phyloP scores from a whole-genome alignment of 2,797 vertebrate genomes.

The Aulostomus chinensis region DNA sequence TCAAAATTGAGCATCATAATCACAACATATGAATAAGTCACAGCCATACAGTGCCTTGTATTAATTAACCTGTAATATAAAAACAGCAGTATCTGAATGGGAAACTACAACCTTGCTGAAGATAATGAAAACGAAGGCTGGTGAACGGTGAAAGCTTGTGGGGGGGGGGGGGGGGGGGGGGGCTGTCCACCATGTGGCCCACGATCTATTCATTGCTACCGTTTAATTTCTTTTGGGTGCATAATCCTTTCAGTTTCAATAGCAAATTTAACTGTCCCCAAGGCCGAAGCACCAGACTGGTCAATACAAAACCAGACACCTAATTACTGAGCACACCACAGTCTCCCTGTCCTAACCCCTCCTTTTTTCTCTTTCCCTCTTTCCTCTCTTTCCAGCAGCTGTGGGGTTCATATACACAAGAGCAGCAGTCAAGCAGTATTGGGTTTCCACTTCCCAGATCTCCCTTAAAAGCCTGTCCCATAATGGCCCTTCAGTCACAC shows the following conservation, averaged over 20 bases:
- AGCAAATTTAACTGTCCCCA: constrained; percentile 85
- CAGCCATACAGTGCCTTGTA: constrained; percentile 19
- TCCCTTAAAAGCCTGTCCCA: constrained; percentile 81
- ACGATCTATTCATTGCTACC: constrained; percentile 83
- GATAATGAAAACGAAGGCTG: constrained; percentile 15
- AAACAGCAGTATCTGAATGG: constrained; percentile 28
- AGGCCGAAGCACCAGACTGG: constrained; percentile 82
- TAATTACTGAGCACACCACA: constrained; percentile 80
- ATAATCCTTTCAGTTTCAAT: constrained; percentile 85
- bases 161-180: constrained; percentile 11
- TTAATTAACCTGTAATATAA: constrained; percentile 38
- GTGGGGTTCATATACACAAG: constrained; percentile 78
- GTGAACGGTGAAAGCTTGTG: too few relatives aligned
- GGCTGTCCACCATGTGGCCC: constrained; percentile 59
- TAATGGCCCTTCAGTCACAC: constrained; percentile 82
- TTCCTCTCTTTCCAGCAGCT: constrained; percentile 66
- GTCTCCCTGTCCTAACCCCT: constrained; percentile 55
- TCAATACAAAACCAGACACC: constrained; percentile 89
- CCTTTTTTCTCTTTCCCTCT: constrained; percentile 28
- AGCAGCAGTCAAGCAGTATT: constrained; percentile 76
- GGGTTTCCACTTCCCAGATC: constrained; percentile 83
- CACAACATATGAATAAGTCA: constrained; percentile 37
- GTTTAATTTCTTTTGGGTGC: constrained; percentile 84
- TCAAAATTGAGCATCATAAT: constrained; percentile 40
- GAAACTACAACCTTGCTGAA: constrained; percentile 36